A percentile compares a stretch with the other conserved stretches of the same genome.
phyloP scores from a whole-genome alignment of 2,113 vertebrate species.

The Pseudolaguvia tuberculata region DNA sequence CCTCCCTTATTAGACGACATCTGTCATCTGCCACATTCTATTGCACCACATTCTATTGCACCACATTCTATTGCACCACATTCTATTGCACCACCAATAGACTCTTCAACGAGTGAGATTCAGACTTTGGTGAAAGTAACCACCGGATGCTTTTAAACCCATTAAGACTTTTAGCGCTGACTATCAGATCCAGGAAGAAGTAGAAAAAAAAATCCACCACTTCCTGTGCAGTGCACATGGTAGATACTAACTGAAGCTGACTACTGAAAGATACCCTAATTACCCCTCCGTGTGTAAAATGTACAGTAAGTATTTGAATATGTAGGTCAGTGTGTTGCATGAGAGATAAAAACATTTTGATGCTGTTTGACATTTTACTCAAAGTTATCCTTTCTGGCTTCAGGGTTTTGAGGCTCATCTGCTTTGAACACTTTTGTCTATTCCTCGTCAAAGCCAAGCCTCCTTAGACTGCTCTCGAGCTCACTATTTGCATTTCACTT shows the following conservation, averaged over 20 bases:
- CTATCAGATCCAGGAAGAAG: too few species aligned
- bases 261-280: neutral
- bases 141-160: too few species aligned
- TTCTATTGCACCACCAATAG: too few species aligned
- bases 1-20: neutral
- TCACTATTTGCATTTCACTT: conserved; percentile 36
- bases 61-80: too few species aligned
- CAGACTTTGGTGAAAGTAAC: too few species aligned
- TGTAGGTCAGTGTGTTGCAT: neutral
- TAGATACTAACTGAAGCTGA: too few species aligned
- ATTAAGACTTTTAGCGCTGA: too few species aligned
- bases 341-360: neutral
- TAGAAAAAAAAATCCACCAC: too few species aligned
- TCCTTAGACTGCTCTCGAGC: conserved; percentile 6
- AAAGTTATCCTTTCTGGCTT: neutral
- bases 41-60: too few species aligned
- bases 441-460: neutral
- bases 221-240: too few species aligned
- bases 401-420: neutral
- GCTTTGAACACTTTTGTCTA: neutral
- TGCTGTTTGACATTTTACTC: neutral
- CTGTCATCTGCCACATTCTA: neutral
- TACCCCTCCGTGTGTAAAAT: neutral
- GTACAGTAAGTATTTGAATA: neutral
- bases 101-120: too few species aligned